Percentiles rank a stretch among this genome's conserved stretches.
Conservation (phyloP, 1,140 invertebrate species). For the Tetramorium parvispinum region DNA sequence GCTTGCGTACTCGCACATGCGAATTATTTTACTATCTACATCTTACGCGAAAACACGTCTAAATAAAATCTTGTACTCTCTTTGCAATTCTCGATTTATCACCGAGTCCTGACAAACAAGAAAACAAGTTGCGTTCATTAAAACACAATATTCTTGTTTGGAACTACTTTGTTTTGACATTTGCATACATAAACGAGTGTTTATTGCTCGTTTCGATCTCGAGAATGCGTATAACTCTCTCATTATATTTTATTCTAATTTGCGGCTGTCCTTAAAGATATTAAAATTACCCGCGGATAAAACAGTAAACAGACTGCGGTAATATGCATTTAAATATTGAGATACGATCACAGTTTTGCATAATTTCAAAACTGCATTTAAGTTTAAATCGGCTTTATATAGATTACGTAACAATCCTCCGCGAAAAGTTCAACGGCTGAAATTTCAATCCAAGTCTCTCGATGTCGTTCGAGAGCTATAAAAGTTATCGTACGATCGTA, state of each 20-base stretch:
- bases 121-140: not conserved
- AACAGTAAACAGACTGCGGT: not conserved
- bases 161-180: not conserved
- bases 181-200: not conserved
- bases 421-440: not conserved
- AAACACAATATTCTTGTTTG: not conserved
- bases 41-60: not conserved
- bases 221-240: not conserved
- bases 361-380: not conserved
- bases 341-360: not conserved
- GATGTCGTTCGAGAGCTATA: not conserved
- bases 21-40: constrained; percentile 2
- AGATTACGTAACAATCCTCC: not conserved
- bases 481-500: not conserved
- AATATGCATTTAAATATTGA: not conserved
- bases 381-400: not conserved
- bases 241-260: not conserved
- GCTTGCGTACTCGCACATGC: no score
- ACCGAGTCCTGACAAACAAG: not conserved
- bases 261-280: not conserved
- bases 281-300: not conserved
- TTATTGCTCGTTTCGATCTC: not conserved
- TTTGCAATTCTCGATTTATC: not conserved
- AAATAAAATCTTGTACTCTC: no score
- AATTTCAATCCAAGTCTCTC: not conserved